Conservation (phyloP, 2,797 vertebrate species). For the Cossypha niveicapilla region DNA sequence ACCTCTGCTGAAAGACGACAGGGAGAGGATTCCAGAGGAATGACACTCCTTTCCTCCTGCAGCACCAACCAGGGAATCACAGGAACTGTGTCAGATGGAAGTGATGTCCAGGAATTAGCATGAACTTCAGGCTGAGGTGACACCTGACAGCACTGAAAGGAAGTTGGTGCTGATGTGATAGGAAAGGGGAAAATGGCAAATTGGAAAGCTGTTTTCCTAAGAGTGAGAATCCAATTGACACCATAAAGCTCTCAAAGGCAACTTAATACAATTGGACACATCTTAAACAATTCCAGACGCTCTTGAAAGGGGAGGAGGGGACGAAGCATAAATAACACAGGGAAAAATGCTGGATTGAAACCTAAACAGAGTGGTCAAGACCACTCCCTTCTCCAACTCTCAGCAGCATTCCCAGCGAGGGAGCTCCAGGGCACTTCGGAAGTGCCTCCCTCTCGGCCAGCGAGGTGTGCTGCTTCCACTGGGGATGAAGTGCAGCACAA, state of each 20-base stretch:
- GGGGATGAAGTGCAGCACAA: not conserved
- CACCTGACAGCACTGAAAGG: not conserved
- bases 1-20: not conserved
- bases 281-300: slow-evolving; percentile 28
- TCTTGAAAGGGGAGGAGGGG: not conserved
- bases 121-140: not conserved
- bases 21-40: fast-evolving
- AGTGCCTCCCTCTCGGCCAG: fast-evolving
- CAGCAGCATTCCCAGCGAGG: not conserved
- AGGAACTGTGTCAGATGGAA: fast-evolving
- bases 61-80: not conserved
- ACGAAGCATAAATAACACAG: not conserved
- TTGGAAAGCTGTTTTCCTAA: not conserved
- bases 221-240: not conserved
- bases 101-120: fast-evolving
- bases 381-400: not conserved
- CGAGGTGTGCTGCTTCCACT: fast-evolving
- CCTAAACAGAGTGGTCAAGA: not conserved
- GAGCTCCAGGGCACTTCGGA: not conserved
- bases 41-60: not conserved
- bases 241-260: not conserved
- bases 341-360: not conserved
- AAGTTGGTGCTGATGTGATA: not conserved
- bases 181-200: not conserved
- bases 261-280: not conserved